Evolutionary conservation across 92 coral and sea anemone species (phyloP), one percentile per base, ranked within the genome.

Genomic region (Heliopora coerulea): DNA sequence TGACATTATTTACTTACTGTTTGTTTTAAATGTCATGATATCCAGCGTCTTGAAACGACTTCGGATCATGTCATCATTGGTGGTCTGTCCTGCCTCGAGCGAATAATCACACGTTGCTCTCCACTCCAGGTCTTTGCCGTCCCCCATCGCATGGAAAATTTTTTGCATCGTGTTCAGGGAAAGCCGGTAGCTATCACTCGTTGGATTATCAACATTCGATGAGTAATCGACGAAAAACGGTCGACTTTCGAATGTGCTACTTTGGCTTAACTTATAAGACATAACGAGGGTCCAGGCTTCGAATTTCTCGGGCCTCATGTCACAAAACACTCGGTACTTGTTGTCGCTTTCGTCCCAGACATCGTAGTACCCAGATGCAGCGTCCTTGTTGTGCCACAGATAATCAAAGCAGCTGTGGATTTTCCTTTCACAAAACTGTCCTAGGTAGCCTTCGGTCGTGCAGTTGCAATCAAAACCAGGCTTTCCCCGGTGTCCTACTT

Each of bases 211-310:
- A 15, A 17, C 56, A 6, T 41, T 27, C 3, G 35, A 27, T 15
- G 73, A 33, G 56, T 17, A 3, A 48, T 46, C 57, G 15, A 26
- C 19, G 31, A 33, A 41, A 25, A 66, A 27, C 23, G 73, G 73
- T 20, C 2, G 20, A 23, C 70, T 4, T 66, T 35, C 21, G 32
- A 2, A 41, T 6, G n/a, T 17, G 29, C 37, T 15, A n/a, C 2
- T n/a, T 2, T 1, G 29, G 49, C 20, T 41, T 41, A 17, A 21
- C 50, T 3, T 17, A 66, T 66, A 66, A 24, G 73, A 66, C 73
- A 66, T 66, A 11, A 66, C 37, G 5, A 66, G 73, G 7, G 73
- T 66, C 73, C 73, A 66, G 6, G 73, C 73, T 29, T 66, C 73
- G 50, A 41, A 14, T 31, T 0, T 9, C 20, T 66, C 73, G 11